A percentile compares a stretch with the other conserved stretches of the same genome.
Evolutionary conservation across 2,113 vertebrate species (phyloP).

Genomic region (Prolemur simus): DNA sequence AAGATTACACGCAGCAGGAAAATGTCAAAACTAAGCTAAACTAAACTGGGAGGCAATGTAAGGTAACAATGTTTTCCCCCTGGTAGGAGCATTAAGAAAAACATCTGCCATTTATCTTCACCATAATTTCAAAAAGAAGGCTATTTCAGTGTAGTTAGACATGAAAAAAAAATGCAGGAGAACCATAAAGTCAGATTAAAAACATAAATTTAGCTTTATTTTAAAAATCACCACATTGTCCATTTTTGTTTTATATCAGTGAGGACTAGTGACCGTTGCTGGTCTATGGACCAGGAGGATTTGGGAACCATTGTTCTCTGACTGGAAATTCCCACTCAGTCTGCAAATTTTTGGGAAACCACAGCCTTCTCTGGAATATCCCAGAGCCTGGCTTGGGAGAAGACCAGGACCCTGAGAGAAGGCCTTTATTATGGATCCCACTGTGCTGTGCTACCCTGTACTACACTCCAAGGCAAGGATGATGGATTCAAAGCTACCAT

Average conservation of each 20-base stretch:
- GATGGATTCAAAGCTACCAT: neutral
- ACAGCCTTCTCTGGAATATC: neutral
- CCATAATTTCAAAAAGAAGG: constrained; percentile 52
- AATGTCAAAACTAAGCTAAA: constrained; percentile 13
- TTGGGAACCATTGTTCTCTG: neutral
- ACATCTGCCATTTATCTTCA: constrained; percentile 27
- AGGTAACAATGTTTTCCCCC: neutral
- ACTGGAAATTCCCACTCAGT: neutral
- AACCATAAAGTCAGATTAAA: constrained; percentile 60
- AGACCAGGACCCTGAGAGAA: neutral
- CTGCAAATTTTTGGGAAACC: neutral
- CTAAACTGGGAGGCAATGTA: neutral
- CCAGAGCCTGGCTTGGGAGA: neutral
- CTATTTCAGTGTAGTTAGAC: constrained; percentile 20
- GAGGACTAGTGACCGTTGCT: neutral
- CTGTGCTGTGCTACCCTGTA: rapidly evolving
- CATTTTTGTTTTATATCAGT: constrained; percentile 16
- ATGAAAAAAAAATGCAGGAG: neutral
- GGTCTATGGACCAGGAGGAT: neutral
- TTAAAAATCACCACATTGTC: neutral
- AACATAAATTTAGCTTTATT: constrained; percentile 57
- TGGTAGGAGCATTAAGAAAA: constrained; percentile 44
- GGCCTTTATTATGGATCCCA: neutral
- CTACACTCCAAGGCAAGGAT: neutral
- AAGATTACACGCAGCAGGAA: neutral